Percentiles rank a stretch among this genome's conserved stretches.
Conservation (phyloP, 2,113 vertebrate species). For the Oreochromis niloticus region DNA sequence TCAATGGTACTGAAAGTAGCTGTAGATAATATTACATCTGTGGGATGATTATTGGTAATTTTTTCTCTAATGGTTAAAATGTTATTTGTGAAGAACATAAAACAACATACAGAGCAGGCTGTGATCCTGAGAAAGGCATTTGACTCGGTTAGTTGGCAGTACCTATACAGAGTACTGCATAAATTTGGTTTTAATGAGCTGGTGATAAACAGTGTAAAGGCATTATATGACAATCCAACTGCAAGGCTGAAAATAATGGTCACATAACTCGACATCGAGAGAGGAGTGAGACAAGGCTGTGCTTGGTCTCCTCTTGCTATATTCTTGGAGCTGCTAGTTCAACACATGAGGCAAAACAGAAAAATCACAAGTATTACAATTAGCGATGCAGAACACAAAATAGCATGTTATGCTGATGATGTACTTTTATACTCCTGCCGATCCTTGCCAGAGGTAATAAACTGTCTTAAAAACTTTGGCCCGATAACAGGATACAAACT, state of each 20-base stretch:
- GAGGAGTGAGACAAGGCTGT: not conserved
- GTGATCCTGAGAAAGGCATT: too few species aligned
- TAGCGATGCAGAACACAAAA: not conserved
- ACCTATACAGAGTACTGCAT: too few species aligned
- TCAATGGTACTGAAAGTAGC: too few species aligned
- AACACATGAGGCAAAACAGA: not conserved
- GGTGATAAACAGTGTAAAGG: not conserved
- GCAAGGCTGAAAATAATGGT: not conserved
- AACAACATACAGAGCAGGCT: too few species aligned
- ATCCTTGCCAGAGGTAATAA: not conserved
- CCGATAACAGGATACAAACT: not conserved
- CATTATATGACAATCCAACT: not conserved
- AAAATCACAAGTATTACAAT: not conserved
- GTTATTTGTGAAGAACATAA: too few species aligned
- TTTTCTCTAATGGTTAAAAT: too few species aligned
- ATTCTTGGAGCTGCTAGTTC: not conserved
- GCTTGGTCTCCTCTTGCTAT: not conserved
- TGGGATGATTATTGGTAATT: too few species aligned
- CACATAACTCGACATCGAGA: not conserved
- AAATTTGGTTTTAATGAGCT: not conserved
- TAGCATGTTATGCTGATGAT: not conserved
- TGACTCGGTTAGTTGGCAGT: too few species aligned
- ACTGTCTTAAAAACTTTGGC: not conserved
- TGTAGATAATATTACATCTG: too few species aligned
- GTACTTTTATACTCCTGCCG: not conserved